Base-by-base conservation (phyloP, 1,140 invertebrate species). In the Drosophila nasuta region DNA sequence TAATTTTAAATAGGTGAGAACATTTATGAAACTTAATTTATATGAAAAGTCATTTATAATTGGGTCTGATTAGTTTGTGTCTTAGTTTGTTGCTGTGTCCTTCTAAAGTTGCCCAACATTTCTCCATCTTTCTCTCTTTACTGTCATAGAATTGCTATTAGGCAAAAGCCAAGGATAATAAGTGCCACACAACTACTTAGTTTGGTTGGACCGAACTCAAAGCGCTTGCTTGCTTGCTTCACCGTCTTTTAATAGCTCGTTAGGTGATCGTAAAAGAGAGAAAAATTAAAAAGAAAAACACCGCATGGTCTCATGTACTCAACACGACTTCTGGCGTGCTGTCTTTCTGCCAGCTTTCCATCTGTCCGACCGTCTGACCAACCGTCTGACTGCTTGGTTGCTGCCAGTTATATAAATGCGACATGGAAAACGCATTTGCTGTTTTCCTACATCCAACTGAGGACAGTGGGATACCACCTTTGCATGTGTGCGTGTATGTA, bases 391-490 rank as follows among this genome's bases (percentile, higher is more conserved):
- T 17, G n/a, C 13, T 25, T 17, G 28, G 7, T 15, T 25, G 13
- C 25, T 8, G n/a, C 30, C 25, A 33, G 38, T 75, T 52, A 66
- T 54, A 66, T 38, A 65, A 63, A 68, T 51, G 63, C 58, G 67
- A 79, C 77, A 79, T 77, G 77, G 64, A 76, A 77, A 79, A 79
- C 74, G 74, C 77, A 79, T 79, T 79, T 79, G 63, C 46, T 66
- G 68, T 66, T 79, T 25, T 46, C 54, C 49, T 52, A 28, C 20
- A 4, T 25, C 48, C n/a, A 45, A 45, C 46, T 60, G 63, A 59
- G 46, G 10, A 54, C 49, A 35, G 49, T 41, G 51, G 20, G 13
- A 33, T 59, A 38, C 45, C 63, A 78, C 30, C 81, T 79, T 17
- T 13, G 17, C 20, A 20, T 59, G 57, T 5, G 10, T 38, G 8